A percentile compares a stretch with the other conserved stretches of the same genome.
phyloP scores from a whole-genome alignment of 2,797 vertebrate genomes.

The Sebastes hopkinsi region DNA sequence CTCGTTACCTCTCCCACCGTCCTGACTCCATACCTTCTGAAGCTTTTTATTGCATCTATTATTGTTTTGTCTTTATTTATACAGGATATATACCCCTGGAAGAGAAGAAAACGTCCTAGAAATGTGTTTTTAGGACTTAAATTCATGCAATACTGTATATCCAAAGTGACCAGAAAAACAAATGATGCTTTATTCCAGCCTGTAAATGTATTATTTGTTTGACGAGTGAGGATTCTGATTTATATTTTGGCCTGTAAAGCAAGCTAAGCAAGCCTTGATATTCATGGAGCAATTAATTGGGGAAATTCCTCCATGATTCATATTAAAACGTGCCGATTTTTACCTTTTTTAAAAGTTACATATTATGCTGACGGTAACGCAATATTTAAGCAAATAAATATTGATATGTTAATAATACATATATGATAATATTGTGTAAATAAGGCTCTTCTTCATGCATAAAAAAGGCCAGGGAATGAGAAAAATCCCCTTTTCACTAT shows the following conservation, averaged over 20 bases:
- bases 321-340: neutral
- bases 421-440: neutral
- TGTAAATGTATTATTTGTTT: neutral
- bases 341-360: neutral
- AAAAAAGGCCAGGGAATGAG: no score
- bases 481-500: neutral
- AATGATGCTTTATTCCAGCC: neutral
- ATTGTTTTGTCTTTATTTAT: constrained; percentile 58
- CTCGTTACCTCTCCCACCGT: constrained; percentile 62
- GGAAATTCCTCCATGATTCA: neutral
- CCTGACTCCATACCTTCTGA: constrained; percentile 47
- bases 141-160: neutral
- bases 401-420: neutral
- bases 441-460: neutral
- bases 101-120: neutral
- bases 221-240: neutral
- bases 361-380: no score
- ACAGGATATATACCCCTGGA: constrained; percentile 10
- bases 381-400: neutral
- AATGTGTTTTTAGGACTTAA: neutral
- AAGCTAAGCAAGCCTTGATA: neutral
- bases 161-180: neutral
- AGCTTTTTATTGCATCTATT: constrained; percentile 62
- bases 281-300: neutral
- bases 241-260: no score